Evolutionary conservation across 2,888 invertebrate genomes (phyloP).

Genomic region (Mantis religiosa): DNA sequence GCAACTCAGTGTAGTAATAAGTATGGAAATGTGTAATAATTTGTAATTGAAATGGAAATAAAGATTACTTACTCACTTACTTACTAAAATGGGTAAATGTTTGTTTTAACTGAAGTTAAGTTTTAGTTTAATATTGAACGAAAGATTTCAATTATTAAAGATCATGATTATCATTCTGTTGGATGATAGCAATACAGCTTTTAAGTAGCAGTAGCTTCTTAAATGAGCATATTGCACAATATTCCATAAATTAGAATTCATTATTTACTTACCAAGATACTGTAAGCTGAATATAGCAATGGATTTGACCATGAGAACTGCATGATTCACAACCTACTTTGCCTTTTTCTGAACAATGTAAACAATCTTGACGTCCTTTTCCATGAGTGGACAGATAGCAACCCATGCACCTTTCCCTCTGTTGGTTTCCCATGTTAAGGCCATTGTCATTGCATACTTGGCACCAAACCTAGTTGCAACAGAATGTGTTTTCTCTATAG

Average conservation of each 20-base stretch:
- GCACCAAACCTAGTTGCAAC: not conserved
- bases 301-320: slow-evolving; percentile 45
- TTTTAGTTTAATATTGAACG: no score
- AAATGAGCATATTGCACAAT: not conserved
- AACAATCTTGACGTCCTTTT: slow-evolving; percentile 43
- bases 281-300: slow-evolving; percentile 47
- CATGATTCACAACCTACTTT: slow-evolving; percentile 45
- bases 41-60: no score
- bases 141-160: no score
- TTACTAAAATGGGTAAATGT: no score
- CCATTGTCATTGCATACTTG: not conserved
- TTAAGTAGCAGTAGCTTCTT: not conserved
- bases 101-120: no score
- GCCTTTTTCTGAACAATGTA: slow-evolving; percentile 45
- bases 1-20: no score
- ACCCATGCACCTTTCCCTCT: slow-evolving; percentile 41
- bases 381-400: slow-evolving; percentile 43
- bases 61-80: no score
- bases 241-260: not conserved
- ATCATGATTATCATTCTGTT: no score
- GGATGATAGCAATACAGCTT: not conserved
- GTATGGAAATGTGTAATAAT: no score
- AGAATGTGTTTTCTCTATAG: not conserved
- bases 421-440: not conserved
- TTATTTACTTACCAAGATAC: slow-evolving; percentile 41